These are phyloP conservation scores for Ectropis crepuscularia DNA, from an alignment of 2,888 invertebrate genomes.

Conservation along the genomic window DNA sequence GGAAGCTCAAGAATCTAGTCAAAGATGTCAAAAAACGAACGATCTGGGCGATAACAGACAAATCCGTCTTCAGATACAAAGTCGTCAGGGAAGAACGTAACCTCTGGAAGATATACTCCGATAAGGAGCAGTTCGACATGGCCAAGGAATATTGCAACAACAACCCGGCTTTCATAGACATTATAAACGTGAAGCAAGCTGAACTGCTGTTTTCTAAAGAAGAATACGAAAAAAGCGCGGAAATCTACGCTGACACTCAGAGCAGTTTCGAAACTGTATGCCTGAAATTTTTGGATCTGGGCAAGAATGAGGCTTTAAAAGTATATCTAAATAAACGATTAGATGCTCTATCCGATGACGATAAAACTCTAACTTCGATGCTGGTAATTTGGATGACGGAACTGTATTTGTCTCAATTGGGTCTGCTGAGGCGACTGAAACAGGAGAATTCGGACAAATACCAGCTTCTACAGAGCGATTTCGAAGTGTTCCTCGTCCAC, in stretches of 20 bases:
- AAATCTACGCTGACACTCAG: constrained; percentile 94
- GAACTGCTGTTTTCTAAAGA: constrained; percentile 92
- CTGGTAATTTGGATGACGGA: constrained; percentile 98
- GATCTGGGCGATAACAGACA: constrained; percentile 95
- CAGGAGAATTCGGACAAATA: constrained; percentile 79
- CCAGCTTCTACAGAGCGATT: constrained; percentile 88
- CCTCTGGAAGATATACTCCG: constrained; percentile 95
- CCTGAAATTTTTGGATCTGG: constrained; percentile 93
- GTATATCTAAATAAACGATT: constrained; percentile 94
- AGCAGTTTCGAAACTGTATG: constrained; percentile 97
- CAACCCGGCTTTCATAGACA: constrained; percentile 92
- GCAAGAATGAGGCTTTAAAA: constrained; percentile 94
- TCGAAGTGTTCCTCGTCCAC: constrained; percentile 90
- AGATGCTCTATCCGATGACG: constrained; percentile 88
- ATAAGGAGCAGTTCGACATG: constrained; percentile 92
- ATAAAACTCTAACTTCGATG: constrained; percentile 96
- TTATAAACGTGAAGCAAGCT: constrained; percentile 94
- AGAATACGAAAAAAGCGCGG: constrained; percentile 93
- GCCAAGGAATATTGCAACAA: constrained; percentile 94
- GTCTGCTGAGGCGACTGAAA: constrained; percentile 86
- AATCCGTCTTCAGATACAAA: constrained; percentile 93
- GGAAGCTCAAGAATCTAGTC: constrained; percentile 91
- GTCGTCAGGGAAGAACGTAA: constrained; percentile 93
- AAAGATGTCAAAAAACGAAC: constrained; percentile 91
- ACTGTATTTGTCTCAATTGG: constrained; percentile 94